Evolutionary conservation across 1,140 invertebrate species (phyloP).

Genomic region (Zaprionus ghesquierei): DNA sequence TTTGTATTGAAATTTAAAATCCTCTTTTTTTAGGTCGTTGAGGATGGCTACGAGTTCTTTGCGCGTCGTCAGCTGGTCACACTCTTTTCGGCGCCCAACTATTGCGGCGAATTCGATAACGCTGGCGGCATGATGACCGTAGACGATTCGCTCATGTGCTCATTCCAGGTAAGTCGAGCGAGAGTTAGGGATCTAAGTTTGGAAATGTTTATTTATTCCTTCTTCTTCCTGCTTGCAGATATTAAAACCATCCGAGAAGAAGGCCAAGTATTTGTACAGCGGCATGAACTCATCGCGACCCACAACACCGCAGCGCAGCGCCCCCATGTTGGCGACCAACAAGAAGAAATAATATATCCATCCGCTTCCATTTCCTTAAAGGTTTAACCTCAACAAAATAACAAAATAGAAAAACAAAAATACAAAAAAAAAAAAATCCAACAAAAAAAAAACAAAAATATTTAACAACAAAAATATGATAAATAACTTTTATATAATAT

Average conservation of each 20-base stretch:
- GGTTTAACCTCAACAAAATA: constrained; percentile 62
- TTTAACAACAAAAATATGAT: constrained; percentile 29
- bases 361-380: constrained; percentile 83
- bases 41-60: constrained; percentile 96
- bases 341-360: constrained; percentile 90
- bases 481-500: constrained; percentile 71
- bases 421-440: constrained; percentile 17
- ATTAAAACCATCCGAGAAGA: constrained; percentile 99
- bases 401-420: constrained; percentile 24
- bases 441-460: constrained; percentile 26
- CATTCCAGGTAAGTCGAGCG: constrained; percentile 86
- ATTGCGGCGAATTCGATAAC: constrained; percentile 95
- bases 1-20: neutral
- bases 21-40: constrained; percentile 88
- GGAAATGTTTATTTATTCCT: neutral
- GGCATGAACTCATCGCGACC: constrained; percentile 91
- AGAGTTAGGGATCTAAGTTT: too few relatives aligned
- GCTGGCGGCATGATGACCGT: constrained; percentile 99
- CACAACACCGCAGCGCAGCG: constrained; percentile 93
- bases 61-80: constrained; percentile 95
- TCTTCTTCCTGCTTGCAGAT: constrained; percentile 87
- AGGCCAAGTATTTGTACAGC: constrained; percentile 99
- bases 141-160: constrained; percentile 99
- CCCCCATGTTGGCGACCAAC: constrained; percentile 84
- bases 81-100: constrained; percentile 94